A percentile compares a stretch with the other conserved stretches of the same genome.
phyloP scores from a whole-genome alignment of 2,888 invertebrate genomes.

The Acanthoscelides obtectus region DNA sequence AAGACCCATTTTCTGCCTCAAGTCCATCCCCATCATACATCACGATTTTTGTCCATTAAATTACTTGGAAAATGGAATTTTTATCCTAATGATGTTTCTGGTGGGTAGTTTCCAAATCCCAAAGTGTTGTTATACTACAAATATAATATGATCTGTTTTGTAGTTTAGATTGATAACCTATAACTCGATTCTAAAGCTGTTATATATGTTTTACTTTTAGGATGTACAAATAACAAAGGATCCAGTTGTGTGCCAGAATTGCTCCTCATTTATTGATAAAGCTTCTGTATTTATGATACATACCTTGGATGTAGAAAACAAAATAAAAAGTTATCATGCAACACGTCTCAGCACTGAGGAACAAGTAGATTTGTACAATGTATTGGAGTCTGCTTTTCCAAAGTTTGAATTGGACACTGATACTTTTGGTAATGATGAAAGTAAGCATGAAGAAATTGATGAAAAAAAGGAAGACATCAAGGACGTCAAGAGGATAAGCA shows the following conservation, averaged over 20 bases:
- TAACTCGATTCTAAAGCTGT: neutral
- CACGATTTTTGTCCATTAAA: no score
- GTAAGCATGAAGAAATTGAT: neutral
- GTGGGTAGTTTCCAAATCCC: no score
- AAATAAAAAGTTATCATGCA: constrained; percentile 23
- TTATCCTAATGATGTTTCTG: no score
- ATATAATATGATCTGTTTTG: no score
- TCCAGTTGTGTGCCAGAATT: constrained; percentile 21
- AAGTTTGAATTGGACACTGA: constrained; percentile 23
- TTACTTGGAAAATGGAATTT: no score
- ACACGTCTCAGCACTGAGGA: constrained; percentile 14
- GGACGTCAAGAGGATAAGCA: neutral
- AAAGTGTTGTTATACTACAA: no score
- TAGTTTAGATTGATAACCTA: no score
- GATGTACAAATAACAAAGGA: constrained; percentile 22
- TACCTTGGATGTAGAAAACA: constrained; percentile 22
- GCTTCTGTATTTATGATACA: constrained; percentile 21
- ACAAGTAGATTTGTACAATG: constrained; percentile 20
- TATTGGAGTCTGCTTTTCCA: constrained; percentile 24
- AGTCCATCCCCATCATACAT: no score
- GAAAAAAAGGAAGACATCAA: constrained; percentile 1
- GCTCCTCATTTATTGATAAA: constrained; percentile 19
- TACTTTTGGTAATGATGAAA: constrained; percentile 8
- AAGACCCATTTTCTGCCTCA: no score
- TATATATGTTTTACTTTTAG: constrained; percentile 11